Evolutionary conservation across 1,140 invertebrate species (phyloP).

Genomic region (Heterodera schachtii): DNA sequence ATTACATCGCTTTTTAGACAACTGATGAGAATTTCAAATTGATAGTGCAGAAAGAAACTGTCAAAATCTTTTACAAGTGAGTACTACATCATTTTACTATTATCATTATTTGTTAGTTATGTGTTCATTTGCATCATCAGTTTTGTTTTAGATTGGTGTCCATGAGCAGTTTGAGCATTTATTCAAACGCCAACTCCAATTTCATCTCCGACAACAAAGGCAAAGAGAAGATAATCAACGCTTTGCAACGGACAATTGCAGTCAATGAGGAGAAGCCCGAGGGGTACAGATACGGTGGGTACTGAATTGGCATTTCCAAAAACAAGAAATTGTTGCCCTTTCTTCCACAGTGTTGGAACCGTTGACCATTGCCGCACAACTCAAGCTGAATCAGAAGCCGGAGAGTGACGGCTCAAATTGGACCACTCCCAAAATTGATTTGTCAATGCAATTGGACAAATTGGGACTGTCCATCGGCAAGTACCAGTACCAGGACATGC

Average conservation of each 20-base stretch:
- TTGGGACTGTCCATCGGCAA: constrained; percentile 74
- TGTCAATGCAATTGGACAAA: constrained; percentile 84
- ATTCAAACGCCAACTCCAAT: constrained; percentile 80
- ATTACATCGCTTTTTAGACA: constrained; percentile 70
- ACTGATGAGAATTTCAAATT: constrained; percentile 82
- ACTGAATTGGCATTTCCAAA: too few relatives aligned
- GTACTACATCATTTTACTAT: too few relatives aligned
- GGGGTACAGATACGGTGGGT: constrained; percentile 76
- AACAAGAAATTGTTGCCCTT: too few relatives aligned
- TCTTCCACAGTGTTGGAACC: constrained; percentile 80
- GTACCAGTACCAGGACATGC: constrained; percentile 80
- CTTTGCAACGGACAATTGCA: constrained; percentile 73
- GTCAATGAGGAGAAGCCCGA: constrained; percentile 72
- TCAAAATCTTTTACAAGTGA: constrained; percentile 64
- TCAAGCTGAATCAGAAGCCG: constrained; percentile 89
- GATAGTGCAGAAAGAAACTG: constrained; percentile 76
- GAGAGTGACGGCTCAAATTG: constrained; percentile 81
- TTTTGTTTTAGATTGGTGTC: constrained; percentile 68
- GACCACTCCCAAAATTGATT: constrained; percentile 81
- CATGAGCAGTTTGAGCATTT: constrained; percentile 82
- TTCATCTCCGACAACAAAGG: constrained; percentile 66
- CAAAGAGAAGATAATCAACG: constrained; percentile 64
- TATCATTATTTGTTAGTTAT: neutral
- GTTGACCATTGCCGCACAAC: constrained; percentile 82
- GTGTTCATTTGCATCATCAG: neutral